Evolutionary conservation across 2,113 vertebrate genomes (phyloP), one percentile per base, ranked within the genome.

Genomic region (Phasianus colchicus): DNA sequence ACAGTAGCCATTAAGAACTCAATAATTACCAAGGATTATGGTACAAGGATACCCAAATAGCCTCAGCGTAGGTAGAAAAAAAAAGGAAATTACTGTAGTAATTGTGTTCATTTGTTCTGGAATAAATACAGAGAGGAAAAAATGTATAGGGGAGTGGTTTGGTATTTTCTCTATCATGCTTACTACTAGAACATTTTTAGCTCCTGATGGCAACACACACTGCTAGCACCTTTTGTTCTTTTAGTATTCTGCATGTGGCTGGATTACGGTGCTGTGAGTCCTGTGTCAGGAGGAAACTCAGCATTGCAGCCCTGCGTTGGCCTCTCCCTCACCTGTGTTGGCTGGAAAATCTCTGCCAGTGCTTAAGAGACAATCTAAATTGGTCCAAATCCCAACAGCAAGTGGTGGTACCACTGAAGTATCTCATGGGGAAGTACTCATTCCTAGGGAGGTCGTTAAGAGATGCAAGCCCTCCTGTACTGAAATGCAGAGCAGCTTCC

Each of bases 1-100:
- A 77, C 22, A 77, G 69, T n/a, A 71, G 61, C 84, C 80, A 83
- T 89, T 90, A 91, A 91, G 82, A 95, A 86, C 92, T 83, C 86
- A 80, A 47, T 81, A 91, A 91, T 96, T 92, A 87, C 67, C 54
- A 75, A 83, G 82, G 50, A 57, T 94, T 95, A 94, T 47, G 74
- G 88, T 60, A 90, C 74, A 76, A 78, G 74, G 61, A 69, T 88
- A 66, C 76, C 86, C 92, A 93, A 92, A 90, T 75, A 65, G 54
- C 67, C 83, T 86, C 79, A 61, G 5, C 60, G 65, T 27, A 88
- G 69, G 38, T 72, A 89, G 63, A 90, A 96, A 92, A 92, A 92
- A 93, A 93, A 13, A 89, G 67, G 42, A 94, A 96, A 96, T 95
- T 88, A 86, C 52, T 32, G 30, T 36, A 50, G 58, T 72, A 83